phyloP scores from a whole-genome alignment of 2,888 invertebrate species.

The Drosophila recens region DNA sequence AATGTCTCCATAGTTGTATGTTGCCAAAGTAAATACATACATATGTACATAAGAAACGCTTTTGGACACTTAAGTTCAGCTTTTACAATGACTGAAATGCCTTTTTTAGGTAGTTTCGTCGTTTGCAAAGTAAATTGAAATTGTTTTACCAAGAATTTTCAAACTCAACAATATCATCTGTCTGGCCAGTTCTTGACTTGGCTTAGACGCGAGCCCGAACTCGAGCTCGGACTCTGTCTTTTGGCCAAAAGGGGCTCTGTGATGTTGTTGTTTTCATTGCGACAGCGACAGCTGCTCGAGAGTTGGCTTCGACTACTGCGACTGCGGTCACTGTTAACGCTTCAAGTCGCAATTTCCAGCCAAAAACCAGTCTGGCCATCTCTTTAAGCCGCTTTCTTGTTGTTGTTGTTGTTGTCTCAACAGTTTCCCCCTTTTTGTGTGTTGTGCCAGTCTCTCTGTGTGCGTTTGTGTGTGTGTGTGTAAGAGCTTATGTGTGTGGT shows the following conservation, averaged over 20 bases:
- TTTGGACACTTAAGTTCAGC: conserved; percentile 17
- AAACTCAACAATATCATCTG: conserved; percentile 63
- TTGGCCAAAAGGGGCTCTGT: conserved; percentile 27
- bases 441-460: conserved; percentile 16
- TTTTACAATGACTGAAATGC: conserved; percentile 24
- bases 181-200: conserved; percentile 31
- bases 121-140: conserved; percentile 63
- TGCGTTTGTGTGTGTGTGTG: conserved; percentile 11
- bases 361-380: conserved; percentile 80
- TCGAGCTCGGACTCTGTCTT: conserved; percentile 29
- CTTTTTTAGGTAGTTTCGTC: conserved; percentile 26
- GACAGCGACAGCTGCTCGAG: conserved; percentile 55
- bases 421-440: conserved; percentile 61
- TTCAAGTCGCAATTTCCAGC: conserved; percentile 64
- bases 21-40: conserved; percentile 18
- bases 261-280: conserved; percentile 41
- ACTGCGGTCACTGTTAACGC: conserved; percentile 41
- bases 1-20: conserved; percentile 30
- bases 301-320: conserved; percentile 23
- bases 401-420: conserved; percentile 31
- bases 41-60: background rate
- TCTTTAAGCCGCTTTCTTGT: conserved; percentile 52
- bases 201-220: conserved; percentile 2
- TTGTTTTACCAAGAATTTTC: conserved; percentile 71
- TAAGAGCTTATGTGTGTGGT: conserved; percentile 66